Evolutionary conservation across 2,888 invertebrate genomes (phyloP), one percentile per base, ranked within the genome.

Genomic region (Alviniconcha strummeri): DNA sequence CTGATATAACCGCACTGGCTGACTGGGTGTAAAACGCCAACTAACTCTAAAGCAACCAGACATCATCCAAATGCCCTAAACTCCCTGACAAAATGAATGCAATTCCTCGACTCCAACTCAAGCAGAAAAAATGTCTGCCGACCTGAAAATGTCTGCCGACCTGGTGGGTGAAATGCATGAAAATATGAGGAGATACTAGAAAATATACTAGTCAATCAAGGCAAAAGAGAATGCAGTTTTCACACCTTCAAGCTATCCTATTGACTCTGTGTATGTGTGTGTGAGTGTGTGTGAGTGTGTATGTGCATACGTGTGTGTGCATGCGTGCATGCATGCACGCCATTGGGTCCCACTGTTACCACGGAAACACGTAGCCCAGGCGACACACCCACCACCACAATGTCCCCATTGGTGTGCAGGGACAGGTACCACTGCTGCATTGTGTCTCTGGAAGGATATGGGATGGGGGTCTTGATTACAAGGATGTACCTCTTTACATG

Each of bases 341-440:
- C 9, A 17, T 4, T 36, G 19, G 83, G 83, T 8, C 87, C 88
- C 72, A 89, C 88, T 5, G 89, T 85, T 7, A 90, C 87, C 19
- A 92, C 86, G 79, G 88, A 89, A 13, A 92, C 90, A 85, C 91
- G 89, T 75, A 90, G 88, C 9, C 87, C 89, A 7, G 87, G 83
- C 17, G 89, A 85, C 75, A 88, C 86, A 11, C 92, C 92, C 69
- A 92, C 86, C 0, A 87, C 88, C 80, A 88, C 87, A 80, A 88
- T 88, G 19, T 88, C 83, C 52, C 88, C 89, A 57, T 88, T 88
- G 77, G 86, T 87, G 74, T 85, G 83, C 19, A 87, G 87, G 54
- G 86, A 85, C 17, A 91, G 84, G 15, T 86, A 82, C 72, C 87
- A 87, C 69, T 87, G 88, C 13, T 88, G 85, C 0, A 89, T 85